Percentiles rank a stretch among this genome's conserved stretches.
phyloP scores from a whole-genome alignment of 2,113 vertebrate genomes.

The Baryphthengus martii region DNA sequence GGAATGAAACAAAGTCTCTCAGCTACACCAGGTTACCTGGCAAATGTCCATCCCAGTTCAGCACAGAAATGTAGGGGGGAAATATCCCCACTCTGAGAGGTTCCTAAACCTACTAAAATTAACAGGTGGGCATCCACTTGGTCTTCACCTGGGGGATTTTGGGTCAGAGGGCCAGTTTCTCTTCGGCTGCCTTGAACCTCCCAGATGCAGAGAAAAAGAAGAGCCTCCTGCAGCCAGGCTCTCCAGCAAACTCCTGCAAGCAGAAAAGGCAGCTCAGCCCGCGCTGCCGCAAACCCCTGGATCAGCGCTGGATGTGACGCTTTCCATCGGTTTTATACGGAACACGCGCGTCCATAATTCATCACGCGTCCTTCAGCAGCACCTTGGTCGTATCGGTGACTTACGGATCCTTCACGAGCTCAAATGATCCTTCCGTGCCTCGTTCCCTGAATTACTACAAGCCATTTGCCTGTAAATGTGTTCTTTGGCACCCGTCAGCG shows the following conservation, averaged over 20 bases:
- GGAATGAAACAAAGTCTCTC: background rate
- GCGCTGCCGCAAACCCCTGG: rapidly evolving
- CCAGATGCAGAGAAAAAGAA: background rate
- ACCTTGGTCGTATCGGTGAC: background rate
- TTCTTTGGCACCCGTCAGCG: conserved; percentile 28
- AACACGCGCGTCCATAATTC: background rate
- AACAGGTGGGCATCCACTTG: background rate
- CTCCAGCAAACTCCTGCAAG: background rate
- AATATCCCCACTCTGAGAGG: background rate
- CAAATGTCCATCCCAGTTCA: background rate
- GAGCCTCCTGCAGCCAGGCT: background rate
- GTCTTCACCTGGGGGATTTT: background rate
- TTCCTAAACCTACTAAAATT: background rate
- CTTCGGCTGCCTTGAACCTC: background rate
- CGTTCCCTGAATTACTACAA: conserved; percentile 37
- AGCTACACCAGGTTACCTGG: background rate
- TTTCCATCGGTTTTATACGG: background rate
- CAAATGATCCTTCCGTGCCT: background rate
- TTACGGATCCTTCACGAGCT: background rate
- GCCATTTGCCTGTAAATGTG: conserved; percentile 48
- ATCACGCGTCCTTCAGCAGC: background rate
- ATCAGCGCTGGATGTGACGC: background rate
- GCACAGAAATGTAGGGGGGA: background rate
- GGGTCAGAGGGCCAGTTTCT: background rate
- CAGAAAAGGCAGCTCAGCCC: background rate